Conservation (phyloP, 2,888 invertebrate species). For the Amphipoea oculea region DNA sequence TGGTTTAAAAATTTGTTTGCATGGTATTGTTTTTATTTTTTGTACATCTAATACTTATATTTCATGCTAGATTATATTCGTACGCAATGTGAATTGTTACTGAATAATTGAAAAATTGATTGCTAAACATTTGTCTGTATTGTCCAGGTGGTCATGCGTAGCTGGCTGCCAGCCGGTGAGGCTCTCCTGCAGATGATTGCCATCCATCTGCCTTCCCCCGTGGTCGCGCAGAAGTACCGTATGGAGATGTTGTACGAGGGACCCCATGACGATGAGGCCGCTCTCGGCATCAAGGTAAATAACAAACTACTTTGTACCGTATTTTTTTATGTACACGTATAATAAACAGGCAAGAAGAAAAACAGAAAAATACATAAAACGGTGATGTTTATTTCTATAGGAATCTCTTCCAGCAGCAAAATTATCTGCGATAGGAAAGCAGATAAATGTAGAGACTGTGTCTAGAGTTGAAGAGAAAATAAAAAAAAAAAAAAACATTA, state of each 20-base stretch:
- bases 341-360: background rate
- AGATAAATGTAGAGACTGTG: too few species aligned
- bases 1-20: background rate
- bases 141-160: conserved; percentile 97
- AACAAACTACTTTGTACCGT: background rate
- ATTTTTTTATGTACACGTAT: background rate
- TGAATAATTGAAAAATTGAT: background rate
- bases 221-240: conserved; percentile 99
- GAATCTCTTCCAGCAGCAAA: too few species aligned
- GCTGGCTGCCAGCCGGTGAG: conserved; percentile 99
- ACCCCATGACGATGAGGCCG: conserved; percentile 98
- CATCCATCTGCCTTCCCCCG: conserved; percentile 99
- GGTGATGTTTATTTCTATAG: too few species aligned
- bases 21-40: background rate
- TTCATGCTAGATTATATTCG: background rate
- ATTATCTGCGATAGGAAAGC: too few species aligned
- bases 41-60: background rate
- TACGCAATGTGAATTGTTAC: background rate
- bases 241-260: conserved; percentile 99
- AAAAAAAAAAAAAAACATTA: too few species aligned
- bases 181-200: conserved; percentile 99
- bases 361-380: background rate
- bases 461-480: too few species aligned
- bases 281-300: conserved; percentile 94
- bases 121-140: background rate